phyloP scores from a whole-genome alignment of 2,797 vertebrate genomes.

The Peromyscus aztecus region DNA sequence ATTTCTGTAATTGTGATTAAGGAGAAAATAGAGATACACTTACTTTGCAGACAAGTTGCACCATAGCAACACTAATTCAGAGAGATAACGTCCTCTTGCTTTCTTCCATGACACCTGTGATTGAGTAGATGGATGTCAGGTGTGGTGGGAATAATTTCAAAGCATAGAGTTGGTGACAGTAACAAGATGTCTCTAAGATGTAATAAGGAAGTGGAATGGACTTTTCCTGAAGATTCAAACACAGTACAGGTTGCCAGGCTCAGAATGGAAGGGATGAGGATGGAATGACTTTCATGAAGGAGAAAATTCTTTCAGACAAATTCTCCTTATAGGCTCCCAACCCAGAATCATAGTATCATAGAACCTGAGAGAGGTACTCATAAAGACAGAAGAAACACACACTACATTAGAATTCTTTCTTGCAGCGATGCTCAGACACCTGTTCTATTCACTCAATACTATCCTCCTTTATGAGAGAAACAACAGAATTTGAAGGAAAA shows the following conservation, averaged over 20 bases:
- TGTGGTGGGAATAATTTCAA: neutral
- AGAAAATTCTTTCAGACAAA: neutral
- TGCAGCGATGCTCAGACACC: neutral
- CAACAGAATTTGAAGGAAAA: neutral
- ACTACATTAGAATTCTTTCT: neutral
- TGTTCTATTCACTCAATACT: neutral
- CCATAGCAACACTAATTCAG: neutral
- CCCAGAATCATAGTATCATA: neutral
- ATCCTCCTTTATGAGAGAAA: no score
- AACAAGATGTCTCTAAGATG: neutral
- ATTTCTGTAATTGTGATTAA: neutral
- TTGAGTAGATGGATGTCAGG: neutral
- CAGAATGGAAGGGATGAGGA: fast-evolving
- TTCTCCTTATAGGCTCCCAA: neutral
- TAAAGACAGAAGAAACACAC: neutral
- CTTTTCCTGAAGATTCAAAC: neutral
- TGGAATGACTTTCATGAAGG: neutral
- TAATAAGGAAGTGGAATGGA: neutral
- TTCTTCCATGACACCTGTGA: neutral
- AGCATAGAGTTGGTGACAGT: neutral
- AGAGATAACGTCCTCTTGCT: neutral
- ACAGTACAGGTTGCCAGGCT: neutral
- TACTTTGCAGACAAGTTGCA: neutral
- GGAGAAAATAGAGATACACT: neutral
- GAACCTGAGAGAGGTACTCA: neutral